phyloP scores from a whole-genome alignment of 2,797 vertebrate genomes.

The Oreortyx pictus region DNA sequence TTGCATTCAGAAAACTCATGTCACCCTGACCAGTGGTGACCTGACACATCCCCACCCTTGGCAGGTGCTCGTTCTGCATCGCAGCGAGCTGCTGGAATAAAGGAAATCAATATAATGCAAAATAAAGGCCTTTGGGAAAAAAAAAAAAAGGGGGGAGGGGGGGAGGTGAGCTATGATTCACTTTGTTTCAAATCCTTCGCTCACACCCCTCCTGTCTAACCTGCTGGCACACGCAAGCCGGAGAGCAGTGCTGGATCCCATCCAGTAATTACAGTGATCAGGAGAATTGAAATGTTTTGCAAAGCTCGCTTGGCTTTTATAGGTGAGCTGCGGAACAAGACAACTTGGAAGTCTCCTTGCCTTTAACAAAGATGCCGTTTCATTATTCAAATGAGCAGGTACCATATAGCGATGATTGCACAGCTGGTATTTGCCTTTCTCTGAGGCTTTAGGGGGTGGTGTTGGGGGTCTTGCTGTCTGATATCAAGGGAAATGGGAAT shows the following conservation, averaged over 20 bases:
- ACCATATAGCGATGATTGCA: background rate
- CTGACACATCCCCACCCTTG: background rate
- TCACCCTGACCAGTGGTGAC: background rate
- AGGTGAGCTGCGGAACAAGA: conserved; percentile 47
- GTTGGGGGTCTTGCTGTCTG: conserved; percentile 1
- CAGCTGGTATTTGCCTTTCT: conserved; percentile 17
- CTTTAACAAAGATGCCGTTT: conserved; percentile 46
- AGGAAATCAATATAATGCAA: background rate
- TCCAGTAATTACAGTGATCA: conserved; percentile 72
- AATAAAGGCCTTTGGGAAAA: background rate
- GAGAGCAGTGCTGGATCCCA: conserved; percentile 35
- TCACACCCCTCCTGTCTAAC: conserved; percentile 32
- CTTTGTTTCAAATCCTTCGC: conserved; percentile 28
- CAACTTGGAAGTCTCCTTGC: conserved; percentile 51
- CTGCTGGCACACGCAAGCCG: background rate
- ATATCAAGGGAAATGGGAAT: background rate
- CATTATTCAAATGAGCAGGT: conserved; percentile 63
- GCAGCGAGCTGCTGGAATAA: background rate
- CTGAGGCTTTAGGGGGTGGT: background rate
- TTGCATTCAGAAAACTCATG: background rate
- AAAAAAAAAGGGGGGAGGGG: background rate
- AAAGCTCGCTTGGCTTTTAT: conserved; percentile 60
- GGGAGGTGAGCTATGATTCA: background rate
- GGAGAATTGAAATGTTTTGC: conserved; percentile 69
- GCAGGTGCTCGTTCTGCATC: background rate